Base-by-base conservation (phyloP, 2,113 vertebrate species). In the Apteryx mantelli region DNA sequence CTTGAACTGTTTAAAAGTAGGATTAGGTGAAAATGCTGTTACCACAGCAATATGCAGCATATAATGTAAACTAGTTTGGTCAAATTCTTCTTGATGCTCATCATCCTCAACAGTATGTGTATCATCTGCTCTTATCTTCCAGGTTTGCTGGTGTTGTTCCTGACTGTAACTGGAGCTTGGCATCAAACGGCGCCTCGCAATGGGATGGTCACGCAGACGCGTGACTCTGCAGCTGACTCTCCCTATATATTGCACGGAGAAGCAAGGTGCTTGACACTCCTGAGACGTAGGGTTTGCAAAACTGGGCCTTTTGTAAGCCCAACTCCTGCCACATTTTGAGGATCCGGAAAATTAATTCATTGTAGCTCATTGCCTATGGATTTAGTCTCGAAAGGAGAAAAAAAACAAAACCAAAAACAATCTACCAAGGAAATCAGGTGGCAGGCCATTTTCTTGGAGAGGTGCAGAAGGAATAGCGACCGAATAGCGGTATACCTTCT, bases 221-320 rank as follows among this genome's bases (percentile, higher is more conserved):
- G 11, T 1, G 65, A 42, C 42, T 71, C 36, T 34, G 4, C 36
- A 9, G 32, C 75, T 0, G 0, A 12, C 8, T 10, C 32, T 79
- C 17, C 52, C 85, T 1, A 1, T 5, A 10, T 7, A 30, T 48
- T 81, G 53, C 80, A 20, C 13, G 34, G 34, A 25, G 38, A 18
- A 85, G 40, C 73, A 68, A 82, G 16, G 25, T 55, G 20, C 22
- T 74, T 80, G 30, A 84, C 14, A 73, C 79, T 78, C 18, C 20
- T n/a, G 3, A 13, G 75, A 32, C 4, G 3, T 26, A 42, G 42
- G 30, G 75, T 89, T 71, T 65, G 14, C 28, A 60, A 38, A 34
- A 76, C n/a, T 9, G 18, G 50, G 48, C 10, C 32, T 87, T 94
- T 81, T 4, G 1, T 71, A 36, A 17, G 24, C 28, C 2, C 19